Conservation (phyloP, 2,797 vertebrate species). For the Lateolabrax maculatus region DNA sequence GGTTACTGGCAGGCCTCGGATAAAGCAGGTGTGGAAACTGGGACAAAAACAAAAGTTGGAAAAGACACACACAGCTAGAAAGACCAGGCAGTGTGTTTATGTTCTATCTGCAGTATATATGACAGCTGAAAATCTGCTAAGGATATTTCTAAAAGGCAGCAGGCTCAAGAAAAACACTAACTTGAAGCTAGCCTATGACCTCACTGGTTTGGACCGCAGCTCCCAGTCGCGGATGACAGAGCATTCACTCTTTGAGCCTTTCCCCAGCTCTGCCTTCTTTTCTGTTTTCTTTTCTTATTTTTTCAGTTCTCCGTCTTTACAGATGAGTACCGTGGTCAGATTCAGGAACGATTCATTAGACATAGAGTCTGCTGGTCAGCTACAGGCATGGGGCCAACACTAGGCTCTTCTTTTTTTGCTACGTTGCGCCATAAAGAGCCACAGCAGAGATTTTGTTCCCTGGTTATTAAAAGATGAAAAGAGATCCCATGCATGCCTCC, state of each 20-base stretch:
- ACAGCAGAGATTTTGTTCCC: constrained; percentile 26
- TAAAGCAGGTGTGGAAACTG: constrained; percentile 72
- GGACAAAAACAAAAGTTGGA: constrained; percentile 66
- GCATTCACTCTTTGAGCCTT: constrained; percentile 71
- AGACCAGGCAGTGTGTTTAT: constrained; percentile 55
- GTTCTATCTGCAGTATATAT: constrained; percentile 56
- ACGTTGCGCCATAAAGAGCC: constrained; percentile 26
- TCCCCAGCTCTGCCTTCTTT: constrained; percentile 51
- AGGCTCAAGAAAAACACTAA: constrained; percentile 73
- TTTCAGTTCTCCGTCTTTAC: constrained; percentile 37
- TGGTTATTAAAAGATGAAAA: constrained; percentile 59
- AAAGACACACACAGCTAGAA: constrained; percentile 46
- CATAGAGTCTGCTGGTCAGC: constrained; percentile 48
- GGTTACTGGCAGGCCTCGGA: constrained; percentile 60
- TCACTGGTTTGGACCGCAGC: constrained; percentile 79
- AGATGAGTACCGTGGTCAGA: constrained; percentile 45
- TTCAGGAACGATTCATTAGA: constrained; percentile 55
- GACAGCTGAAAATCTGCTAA: constrained; percentile 74
- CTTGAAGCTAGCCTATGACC: constrained; percentile 77
- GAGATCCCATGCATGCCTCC: constrained; percentile 28
- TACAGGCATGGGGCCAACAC: constrained; percentile 33
- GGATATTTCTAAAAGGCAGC: constrained; percentile 72
- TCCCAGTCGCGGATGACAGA: constrained; percentile 72
- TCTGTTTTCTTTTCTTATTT: constrained; percentile 51
- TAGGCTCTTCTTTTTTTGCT: constrained; percentile 9